Percentiles rank a stretch among this genome's conserved stretches.
Evolutionary conservation across 2,888 invertebrate species (phyloP).

Genomic region (Cataglyphis rosenhaueri): DNA sequence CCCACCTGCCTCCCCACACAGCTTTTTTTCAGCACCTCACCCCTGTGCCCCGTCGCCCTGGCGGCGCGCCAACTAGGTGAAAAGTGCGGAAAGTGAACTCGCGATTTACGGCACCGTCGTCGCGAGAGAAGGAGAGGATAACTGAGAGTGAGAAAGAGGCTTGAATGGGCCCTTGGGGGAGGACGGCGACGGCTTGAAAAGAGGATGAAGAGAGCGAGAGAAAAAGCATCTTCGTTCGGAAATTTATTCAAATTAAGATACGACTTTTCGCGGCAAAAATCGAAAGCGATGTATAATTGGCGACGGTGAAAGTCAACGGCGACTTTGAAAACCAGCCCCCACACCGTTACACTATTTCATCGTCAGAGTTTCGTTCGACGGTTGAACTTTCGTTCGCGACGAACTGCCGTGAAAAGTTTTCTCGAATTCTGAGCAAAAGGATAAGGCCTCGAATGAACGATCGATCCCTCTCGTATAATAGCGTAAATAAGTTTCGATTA

Average conservation of each 20-base stretch:
- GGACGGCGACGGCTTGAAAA: slow-evolving; percentile 28
- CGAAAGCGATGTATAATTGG: slow-evolving; percentile 81
- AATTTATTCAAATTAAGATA: slow-evolving; percentile 83
- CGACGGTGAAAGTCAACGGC: slow-evolving; percentile 79
- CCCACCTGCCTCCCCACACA: slow-evolving; percentile 28
- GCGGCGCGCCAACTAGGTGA: slow-evolving; percentile 84
- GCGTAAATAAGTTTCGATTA: slow-evolving; percentile 9
- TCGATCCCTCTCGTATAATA: slow-evolving; percentile 24
- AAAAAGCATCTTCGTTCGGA: slow-evolving; percentile 74
- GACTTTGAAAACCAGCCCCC: slow-evolving; percentile 74
- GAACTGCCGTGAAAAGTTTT: slow-evolving; percentile 75
- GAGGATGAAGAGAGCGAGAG: slow-evolving; percentile 47
- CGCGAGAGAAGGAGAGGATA: slow-evolving; percentile 64
- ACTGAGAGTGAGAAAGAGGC: slow-evolving; percentile 44
- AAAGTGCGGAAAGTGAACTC: slow-evolving; percentile 85
- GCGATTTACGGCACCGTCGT: slow-evolving; percentile 80
- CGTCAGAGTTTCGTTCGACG: slow-evolving; percentile 75
- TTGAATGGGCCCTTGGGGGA: slow-evolving; percentile 47
- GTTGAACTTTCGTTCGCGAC: slow-evolving; percentile 74
- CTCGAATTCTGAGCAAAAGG: slow-evolving; percentile 49
- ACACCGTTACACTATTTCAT: slow-evolving; percentile 65
- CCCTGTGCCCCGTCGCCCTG: slow-evolving; percentile 71
- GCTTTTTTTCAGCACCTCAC: slow-evolving; percentile 57
- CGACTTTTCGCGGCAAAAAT: slow-evolving; percentile 73
- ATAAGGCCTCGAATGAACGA: slow-evolving; percentile 27